A percentile compares a stretch with the other conserved stretches of the same genome.
These are phyloP conservation scores for Diglossa cyanea DNA, from an alignment of 2,797 vertebrate species.

Conservation along the genomic window DNA sequence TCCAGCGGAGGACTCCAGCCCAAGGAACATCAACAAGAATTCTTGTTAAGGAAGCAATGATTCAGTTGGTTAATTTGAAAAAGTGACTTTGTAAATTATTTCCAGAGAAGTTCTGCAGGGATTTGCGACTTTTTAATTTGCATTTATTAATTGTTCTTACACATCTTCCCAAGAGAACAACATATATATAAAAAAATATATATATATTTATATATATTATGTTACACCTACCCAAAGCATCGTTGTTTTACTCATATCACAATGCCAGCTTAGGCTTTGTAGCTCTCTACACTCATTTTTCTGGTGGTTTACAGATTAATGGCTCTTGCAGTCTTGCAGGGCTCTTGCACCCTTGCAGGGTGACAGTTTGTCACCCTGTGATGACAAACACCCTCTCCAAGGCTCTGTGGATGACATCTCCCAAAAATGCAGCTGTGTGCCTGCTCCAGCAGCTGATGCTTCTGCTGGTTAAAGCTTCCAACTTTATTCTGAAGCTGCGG, in stretches of 20 bases:
- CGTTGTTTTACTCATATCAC: rapidly evolving
- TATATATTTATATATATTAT: too few species aligned
- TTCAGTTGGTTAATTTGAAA: not conserved
- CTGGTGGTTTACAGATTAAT: not conserved
- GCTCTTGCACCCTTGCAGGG: not conserved
- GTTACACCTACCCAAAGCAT: not conserved
- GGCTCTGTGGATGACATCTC: not conserved
- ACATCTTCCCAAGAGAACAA: rapidly evolving
- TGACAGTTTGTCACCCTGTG: not conserved
- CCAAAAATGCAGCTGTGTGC: rapidly evolving
- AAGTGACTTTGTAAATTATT: not conserved
- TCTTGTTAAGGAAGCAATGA: not conserved
- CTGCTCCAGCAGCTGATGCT: not conserved
- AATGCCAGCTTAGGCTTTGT: rapidly evolving
- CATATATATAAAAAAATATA: rapidly evolving
- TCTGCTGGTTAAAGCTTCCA: not conserved
- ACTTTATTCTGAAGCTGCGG: not conserved
- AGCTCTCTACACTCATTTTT: not conserved
- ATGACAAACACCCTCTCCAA: not conserved
- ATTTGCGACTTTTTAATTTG: not conserved
- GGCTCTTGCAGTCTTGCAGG: not conserved
- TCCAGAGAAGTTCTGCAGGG: not conserved
- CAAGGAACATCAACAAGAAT: not conserved
- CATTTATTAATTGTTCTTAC: rapidly evolving
- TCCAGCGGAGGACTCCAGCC: not conserved